These are phyloP conservation scores for Tragelaphus imberbis DNA, from an alignment of 2,113 vertebrate genomes.

Conservation along the genomic window DNA sequence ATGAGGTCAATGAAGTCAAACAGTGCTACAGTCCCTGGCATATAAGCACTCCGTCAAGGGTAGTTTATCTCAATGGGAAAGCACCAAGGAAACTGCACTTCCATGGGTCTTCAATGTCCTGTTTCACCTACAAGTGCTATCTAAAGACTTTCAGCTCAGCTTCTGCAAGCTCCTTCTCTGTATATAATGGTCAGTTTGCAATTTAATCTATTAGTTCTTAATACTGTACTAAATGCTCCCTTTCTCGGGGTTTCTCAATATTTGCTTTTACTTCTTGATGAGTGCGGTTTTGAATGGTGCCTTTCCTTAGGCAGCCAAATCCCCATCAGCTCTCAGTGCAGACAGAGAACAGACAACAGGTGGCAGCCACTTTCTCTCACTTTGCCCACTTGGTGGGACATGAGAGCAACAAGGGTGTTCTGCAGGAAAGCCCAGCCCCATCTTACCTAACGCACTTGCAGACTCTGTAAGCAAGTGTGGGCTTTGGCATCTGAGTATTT, in stretches of 20 bases:
- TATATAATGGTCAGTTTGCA: neutral
- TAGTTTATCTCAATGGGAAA: neutral
- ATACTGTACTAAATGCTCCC: neutral
- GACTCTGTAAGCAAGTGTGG: fast-evolving
- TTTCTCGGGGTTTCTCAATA: neutral
- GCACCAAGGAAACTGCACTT: neutral
- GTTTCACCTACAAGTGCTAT: conserved; percentile 42
- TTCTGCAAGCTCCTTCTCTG: neutral
- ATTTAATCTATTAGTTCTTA: neutral
- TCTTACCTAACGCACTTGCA: neutral
- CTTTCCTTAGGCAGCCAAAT: neutral
- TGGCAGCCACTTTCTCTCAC: neutral
- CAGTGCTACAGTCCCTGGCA: neutral
- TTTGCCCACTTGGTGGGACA: neutral
- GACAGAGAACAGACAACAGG: neutral
- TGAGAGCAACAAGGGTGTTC: neutral
- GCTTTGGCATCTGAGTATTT: too few relatives aligned
- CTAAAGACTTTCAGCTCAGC: neutral
- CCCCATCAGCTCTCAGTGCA: neutral
- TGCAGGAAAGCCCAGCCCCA: fast-evolving
- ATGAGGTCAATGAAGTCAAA: neutral
- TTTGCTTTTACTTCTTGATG: neutral
- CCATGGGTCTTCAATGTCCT: neutral
- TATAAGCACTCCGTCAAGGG: neutral
- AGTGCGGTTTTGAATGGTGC: neutral